Base-by-base conservation (phyloP, 2,888 invertebrate genomes). In the Margaritifera margaritifera region DNA sequence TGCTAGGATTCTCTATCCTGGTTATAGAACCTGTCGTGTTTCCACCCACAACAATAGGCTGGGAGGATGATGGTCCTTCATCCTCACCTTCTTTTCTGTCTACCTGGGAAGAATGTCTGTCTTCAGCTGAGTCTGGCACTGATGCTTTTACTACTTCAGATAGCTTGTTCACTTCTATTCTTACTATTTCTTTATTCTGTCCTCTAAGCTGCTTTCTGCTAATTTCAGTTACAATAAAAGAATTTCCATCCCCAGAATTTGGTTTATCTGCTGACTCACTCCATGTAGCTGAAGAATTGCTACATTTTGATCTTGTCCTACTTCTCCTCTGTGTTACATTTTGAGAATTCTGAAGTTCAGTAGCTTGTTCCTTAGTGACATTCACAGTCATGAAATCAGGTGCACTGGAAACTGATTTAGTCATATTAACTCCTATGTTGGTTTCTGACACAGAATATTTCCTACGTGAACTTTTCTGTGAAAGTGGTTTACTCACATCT, bases 11-110 rank as follows among this genome's bases (percentile, higher is more conserved):
- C 19, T 78, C 75, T 2, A 71, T 58, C 58, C 77, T 79, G 24
- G 78, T 79, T 11, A 81, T 74, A 11, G 81, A 79, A 11, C 81
- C 81, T 64, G 75, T 79, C 57, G 50, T 62, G 68, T 79, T 79
- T n/a, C 81, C 81, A 15, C 73, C 78, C 8, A 78, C 71, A 57
- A 76, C 76, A 55, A 81, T 75, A 25, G 71, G 62, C 55, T n/a
- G 51, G 50, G 62, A 66, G 52, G 58, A 64, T 50, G 71, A 69
- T 54, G 65, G 63, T 42, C 58, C 53, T 18, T 57, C 51, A 24
- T 68, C 63, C 22, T 25, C 66, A 24, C 55, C n/a, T 31, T n/a
- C 51, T n/a, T n/a, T 51, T 42, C 25, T 22, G 51, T 62, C 20
- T 62, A 18, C 18, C 22, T 63, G 50, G 8, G 53, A 31, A 53